Evolutionary conservation across 2,888 invertebrate species (phyloP).

Genomic region (Scaptomyza tumidula): DNA sequence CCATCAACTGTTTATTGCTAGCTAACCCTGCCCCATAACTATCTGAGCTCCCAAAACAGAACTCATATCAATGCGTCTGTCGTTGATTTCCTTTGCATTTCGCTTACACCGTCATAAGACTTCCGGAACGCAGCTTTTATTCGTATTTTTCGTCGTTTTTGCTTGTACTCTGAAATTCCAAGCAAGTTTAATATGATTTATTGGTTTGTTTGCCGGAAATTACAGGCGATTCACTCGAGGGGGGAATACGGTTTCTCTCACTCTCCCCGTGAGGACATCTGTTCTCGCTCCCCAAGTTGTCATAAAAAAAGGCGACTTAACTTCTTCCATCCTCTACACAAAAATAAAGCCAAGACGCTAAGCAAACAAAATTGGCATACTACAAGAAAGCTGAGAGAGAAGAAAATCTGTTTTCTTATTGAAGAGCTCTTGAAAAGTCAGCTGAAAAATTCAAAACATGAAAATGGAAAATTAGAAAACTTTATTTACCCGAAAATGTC

Average conservation of each 20-base stretch:
- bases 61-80: constrained; percentile 62
- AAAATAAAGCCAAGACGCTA: constrained; percentile 40
- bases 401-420: constrained; percentile 36
- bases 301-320: constrained; percentile 23
- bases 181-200: constrained; percentile 82
- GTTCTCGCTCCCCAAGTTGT: constrained; percentile 30
- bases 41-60: constrained; percentile 1
- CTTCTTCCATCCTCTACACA: constrained; percentile 1
- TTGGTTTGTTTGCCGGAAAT: constrained; percentile 83
- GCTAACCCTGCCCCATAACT: neutral
- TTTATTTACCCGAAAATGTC: constrained; percentile 66
- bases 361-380: constrained; percentile 74
- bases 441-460: constrained; percentile 78
- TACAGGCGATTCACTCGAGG: constrained; percentile 67
- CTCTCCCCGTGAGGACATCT: constrained; percentile 37
- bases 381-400: constrained; percentile 26
- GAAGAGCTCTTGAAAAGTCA: constrained; percentile 49
- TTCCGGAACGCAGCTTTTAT: constrained; percentile 68
- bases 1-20: neutral
- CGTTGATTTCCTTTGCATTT: constrained; percentile 59
- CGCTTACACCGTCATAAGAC: constrained; percentile 53
- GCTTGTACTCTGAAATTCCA: constrained; percentile 45
- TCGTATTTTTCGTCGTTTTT: constrained; percentile 51
- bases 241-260: constrained; percentile 13
- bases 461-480: constrained; percentile 80